Conservation (phyloP, 2,888 invertebrate genomes). For the Sarcophaga caerulescens region DNA sequence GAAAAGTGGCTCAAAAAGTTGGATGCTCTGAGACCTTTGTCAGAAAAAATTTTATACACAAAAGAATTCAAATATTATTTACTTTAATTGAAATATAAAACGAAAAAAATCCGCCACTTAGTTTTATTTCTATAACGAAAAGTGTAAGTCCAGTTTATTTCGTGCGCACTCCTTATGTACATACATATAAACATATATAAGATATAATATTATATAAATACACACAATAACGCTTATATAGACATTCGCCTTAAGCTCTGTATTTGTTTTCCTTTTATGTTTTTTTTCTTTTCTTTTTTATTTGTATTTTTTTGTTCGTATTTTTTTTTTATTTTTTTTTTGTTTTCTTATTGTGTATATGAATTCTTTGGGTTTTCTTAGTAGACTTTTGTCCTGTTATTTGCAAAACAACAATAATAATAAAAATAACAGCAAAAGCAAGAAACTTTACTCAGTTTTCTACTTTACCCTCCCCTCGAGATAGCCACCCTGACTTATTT, state of each 20-base stretch:
- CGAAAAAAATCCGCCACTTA: too few species aligned
- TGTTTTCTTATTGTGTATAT: slow-evolving; percentile 25
- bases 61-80: too few species aligned
- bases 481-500: too few species aligned
- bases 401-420: slow-evolving; percentile 53
- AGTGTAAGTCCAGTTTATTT: too few species aligned
- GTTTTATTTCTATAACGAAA: too few species aligned
- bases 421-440: slow-evolving; percentile 32
- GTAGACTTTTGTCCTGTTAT: slow-evolving; percentile 66
- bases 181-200: neutral
- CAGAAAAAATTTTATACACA: too few species aligned
- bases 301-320: neutral
- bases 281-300: too few species aligned
- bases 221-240: slow-evolving; percentile 56
- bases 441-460: slow-evolving; percentile 16
- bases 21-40: too few species aligned
- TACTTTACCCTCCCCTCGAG: slow-evolving; percentile 21
- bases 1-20: too few species aligned
- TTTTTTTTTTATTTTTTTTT: slow-evolving; percentile 33
- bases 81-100: too few species aligned
- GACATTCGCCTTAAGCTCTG: slow-evolving; percentile 63
- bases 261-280: slow-evolving; percentile 23
- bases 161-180: too few species aligned
- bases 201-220: neutral
- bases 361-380: slow-evolving; percentile 64